Percentiles rank a stretch among this genome's conserved stretches.
These are phyloP conservation scores for Pangasius macronema DNA, from an alignment of 2,797 vertebrate genomes.

Conservation along the genomic window DNA sequence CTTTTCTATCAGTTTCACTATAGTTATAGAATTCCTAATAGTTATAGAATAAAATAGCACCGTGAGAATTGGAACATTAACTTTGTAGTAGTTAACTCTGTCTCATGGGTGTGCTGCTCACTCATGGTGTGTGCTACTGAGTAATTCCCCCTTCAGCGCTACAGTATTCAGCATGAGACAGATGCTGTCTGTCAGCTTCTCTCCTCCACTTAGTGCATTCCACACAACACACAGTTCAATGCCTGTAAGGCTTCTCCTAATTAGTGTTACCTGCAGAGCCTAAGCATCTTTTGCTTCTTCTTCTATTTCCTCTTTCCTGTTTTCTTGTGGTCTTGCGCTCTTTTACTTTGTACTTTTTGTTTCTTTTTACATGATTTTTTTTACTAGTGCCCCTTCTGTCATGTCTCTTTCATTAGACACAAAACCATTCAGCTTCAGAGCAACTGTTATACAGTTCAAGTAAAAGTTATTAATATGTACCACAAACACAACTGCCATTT, in stretches of 20 bases:
- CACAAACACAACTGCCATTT: conserved; percentile 12
- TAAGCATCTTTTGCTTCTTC: conserved; percentile 31
- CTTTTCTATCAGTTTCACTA: neutral
- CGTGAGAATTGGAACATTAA: conserved; percentile 1
- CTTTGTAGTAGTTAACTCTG: conserved; percentile 18
- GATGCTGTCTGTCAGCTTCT: conserved; percentile 36
- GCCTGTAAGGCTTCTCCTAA: conserved; percentile 43
- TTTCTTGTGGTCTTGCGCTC: neutral
- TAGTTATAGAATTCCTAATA: neutral
- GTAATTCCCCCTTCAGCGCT: conserved; percentile 16
- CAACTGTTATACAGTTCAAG: conserved; percentile 19
- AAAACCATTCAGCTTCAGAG: neutral
- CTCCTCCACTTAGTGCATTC: conserved; percentile 39
- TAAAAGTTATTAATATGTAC: conserved; percentile 7
- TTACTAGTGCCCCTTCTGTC: conserved; percentile 15
- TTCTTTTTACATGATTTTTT: neutral
- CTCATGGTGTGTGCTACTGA: conserved; percentile 1
- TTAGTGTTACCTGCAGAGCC: conserved; percentile 37
- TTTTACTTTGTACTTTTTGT: conserved; percentile 3
- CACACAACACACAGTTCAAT: conserved; percentile 22
- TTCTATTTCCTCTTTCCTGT: conserved; percentile 3
- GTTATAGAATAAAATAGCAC: conserved; percentile 1
- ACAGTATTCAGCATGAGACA: conserved; percentile 28
- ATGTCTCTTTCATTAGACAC: conserved; percentile 12
- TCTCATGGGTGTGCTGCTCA: conserved; percentile 29